Evolutionary conservation across 2,888 invertebrate species (phyloP), one percentile per base, ranked within the genome.

Genomic region (Stictocephala bisonia): DNA sequence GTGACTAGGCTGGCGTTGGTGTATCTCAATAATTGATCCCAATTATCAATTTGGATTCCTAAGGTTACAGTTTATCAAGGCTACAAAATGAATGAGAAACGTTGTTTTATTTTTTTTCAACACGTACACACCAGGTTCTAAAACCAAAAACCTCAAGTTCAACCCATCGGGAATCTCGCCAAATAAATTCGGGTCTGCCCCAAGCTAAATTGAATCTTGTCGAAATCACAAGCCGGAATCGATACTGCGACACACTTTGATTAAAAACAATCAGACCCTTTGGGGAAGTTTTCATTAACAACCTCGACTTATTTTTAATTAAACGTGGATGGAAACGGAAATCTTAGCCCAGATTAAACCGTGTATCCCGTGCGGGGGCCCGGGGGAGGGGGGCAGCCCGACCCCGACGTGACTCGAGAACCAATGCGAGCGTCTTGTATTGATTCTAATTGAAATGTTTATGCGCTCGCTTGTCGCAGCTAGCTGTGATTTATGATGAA

Each of bases 221-320:
- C n/a, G n/a, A 11, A 15, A 50, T 24, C 50, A 27, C 26, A 51
- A 51, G 51, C 22, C 48, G 20, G 18, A 48, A 48, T 22, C 48
- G 53, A 3, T 4, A 24, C 31, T 35, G 24, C 60, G 60, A 60
- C 60, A 41, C 41, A 44, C 64, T 64, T 64, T 44, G 64, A 64
- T 64, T 64, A 64, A 64, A n/a, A 64, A 64, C 41, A 22, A 64
- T 64, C 64, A 64, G 31, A 41, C 64, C 40, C 27, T 60, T 29
- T n/a, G n/a, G 11, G 60, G 60, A n/a, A 60, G 60, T 60, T 60
- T 60, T 60, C 60, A 60, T 60, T 35, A 60, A 60, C 60, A 11
- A n/a, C n/a, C 44, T n/a, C 44, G 53, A 60, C 41, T 64, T 64
- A 40, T 64, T 64, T 60, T 64, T 64, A 64, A 64, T 64, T 64